Evolutionary conservation across 2,113 vertebrate species (phyloP).

Genomic region (Fukomys damarensis): DNA sequence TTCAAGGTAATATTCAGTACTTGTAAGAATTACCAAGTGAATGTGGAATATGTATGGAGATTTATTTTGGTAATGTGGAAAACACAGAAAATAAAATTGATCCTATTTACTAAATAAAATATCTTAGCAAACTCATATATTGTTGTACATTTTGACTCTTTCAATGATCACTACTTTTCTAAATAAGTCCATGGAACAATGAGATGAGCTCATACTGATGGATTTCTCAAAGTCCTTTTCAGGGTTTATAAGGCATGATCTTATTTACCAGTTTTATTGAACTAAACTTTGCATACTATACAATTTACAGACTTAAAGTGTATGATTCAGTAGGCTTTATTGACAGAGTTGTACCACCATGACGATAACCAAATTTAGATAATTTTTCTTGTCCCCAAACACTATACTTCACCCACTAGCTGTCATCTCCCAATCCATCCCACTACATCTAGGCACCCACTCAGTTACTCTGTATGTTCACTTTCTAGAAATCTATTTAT

Average conservation of each 20-base stretch:
- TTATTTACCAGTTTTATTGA: not conserved
- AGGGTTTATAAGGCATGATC: not conserved
- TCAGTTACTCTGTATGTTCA: not conserved
- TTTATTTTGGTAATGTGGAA: not conserved
- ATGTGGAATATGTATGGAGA: not conserved
- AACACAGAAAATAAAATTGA: not conserved
- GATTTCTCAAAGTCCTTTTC: not conserved
- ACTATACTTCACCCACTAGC: not conserved
- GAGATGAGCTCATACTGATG: not conserved
- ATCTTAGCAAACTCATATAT: not conserved
- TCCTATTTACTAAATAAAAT: not conserved
- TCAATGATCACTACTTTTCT: not conserved
- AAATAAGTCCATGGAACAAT: not conserved
- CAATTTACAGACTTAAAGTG: not conserved
- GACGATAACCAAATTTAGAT: not conserved
- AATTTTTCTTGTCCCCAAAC: not conserved
- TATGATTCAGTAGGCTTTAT: not conserved
- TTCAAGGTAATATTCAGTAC: not conserved
- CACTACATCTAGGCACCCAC: not conserved
- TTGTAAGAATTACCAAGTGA: not conserved
- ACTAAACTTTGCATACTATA: not conserved
- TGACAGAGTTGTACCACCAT: not conserved
- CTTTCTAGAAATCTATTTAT: not conserved
- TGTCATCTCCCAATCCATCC: not conserved
- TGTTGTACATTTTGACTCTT: not conserved